Conservation (phyloP, 2,113 vertebrate species). For the Zapornia atra region DNA sequence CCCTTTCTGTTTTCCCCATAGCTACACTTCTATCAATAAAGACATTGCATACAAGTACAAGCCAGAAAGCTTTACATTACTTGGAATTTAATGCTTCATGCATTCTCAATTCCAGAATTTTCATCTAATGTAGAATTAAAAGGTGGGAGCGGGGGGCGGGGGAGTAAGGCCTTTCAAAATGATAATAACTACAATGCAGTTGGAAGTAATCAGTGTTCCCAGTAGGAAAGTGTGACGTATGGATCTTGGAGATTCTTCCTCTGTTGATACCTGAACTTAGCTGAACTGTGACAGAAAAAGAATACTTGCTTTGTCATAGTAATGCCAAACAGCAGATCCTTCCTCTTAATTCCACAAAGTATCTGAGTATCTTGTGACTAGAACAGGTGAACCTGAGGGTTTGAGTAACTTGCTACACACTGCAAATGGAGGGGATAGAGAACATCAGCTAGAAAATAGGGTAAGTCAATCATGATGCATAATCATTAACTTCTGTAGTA, state of each 20-base stretch:
- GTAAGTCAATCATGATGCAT: neutral
- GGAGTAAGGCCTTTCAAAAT: neutral
- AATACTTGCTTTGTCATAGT: neutral
- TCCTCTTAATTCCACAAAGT: neutral
- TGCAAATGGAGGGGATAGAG: neutral
- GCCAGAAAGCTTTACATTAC: neutral
- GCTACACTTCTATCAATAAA: neutral
- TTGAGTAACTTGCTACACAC: neutral
- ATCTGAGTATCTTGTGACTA: neutral
- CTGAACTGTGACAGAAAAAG: neutral
- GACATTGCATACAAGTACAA: neutral
- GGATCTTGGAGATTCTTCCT: neutral
- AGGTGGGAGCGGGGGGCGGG: neutral
- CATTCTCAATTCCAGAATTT: neutral
- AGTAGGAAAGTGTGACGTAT: neutral
- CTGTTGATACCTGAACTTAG: neutral
- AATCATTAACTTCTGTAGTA: neutral
- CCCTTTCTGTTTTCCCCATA: neutral
- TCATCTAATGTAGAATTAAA: neutral
- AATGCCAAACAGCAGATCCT: neutral
- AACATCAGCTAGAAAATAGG: neutral
- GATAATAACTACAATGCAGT: neutral
- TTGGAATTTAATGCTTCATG: neutral
- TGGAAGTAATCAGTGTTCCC: neutral
- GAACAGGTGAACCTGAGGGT: neutral